These are phyloP conservation scores for Ciconia stormi DNA, from an alignment of 2,113 vertebrate species.

Conservation along the genomic window DNA sequence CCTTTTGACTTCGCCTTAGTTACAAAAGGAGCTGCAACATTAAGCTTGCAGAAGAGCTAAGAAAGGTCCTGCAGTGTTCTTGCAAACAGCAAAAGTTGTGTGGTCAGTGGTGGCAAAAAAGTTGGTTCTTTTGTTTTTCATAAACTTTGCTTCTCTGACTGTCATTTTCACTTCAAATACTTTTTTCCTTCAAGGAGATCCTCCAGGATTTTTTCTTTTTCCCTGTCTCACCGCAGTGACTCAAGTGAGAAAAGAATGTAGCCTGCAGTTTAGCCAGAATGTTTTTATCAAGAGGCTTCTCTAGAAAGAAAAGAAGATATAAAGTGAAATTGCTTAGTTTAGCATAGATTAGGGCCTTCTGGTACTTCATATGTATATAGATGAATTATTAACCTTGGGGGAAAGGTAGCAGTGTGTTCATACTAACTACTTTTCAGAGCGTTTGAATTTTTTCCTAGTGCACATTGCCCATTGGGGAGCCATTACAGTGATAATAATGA, in stretches of 20 bases:
- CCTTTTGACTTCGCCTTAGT: not conserved
- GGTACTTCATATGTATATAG: not conserved
- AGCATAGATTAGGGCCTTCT: not conserved
- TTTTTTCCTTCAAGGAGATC: not conserved
- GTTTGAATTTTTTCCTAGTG: not conserved
- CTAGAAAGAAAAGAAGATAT: not conserved
- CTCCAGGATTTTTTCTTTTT: not conserved
- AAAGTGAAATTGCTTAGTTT: not conserved
- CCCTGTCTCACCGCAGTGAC: not conserved
- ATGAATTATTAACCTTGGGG: not conserved
- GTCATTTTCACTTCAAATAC: not conserved
- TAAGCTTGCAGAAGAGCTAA: not conserved
- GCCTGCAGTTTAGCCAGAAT: not conserved
- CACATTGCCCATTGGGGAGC: not conserved
- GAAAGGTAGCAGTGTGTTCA: not conserved
- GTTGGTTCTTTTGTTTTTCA: fast-evolving
- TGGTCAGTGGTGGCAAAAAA: not conserved
- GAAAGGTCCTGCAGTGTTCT: not conserved
- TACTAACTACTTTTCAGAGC: not conserved
- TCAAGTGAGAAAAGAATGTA: not conserved
- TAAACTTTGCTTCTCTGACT: not conserved
- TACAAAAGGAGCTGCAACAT: not conserved
- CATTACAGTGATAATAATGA: not conserved
- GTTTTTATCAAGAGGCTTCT: not conserved
- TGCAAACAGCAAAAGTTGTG: not conserved